Evolutionary conservation across 2,888 invertebrate genomes (phyloP).

Genomic region (Idaea aversata): DNA sequence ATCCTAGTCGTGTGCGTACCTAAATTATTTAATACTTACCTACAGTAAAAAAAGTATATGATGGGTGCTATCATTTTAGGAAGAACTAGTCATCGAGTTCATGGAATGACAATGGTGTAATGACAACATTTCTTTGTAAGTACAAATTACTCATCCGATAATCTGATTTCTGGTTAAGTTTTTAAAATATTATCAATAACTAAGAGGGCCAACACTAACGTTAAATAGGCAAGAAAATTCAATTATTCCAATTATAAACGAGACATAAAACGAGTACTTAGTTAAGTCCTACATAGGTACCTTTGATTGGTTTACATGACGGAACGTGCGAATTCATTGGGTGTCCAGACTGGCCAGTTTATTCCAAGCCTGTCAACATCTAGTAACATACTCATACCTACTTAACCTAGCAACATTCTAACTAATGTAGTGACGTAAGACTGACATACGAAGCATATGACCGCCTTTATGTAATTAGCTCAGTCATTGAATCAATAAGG

Average conservation of each 20-base stretch:
- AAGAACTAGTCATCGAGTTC: constrained; percentile 18
- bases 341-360: not conserved
- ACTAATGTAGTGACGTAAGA: not conserved
- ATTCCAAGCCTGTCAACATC: not conserved
- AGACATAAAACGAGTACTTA: not conserved
- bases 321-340: not conserved
- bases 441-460: constrained; percentile 17
- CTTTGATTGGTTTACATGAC: not conserved
- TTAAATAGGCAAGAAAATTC: not conserved
- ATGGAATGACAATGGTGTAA: constrained; percentile 11
- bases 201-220: not conserved
- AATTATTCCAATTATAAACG: not conserved
- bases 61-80: constrained; percentile 6
- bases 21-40: no score
- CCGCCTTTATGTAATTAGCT: constrained; percentile 34
- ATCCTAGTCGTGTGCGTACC: no score
- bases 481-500: constrained; percentile 40
- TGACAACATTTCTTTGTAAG: not conserved
- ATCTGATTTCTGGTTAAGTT: constrained; percentile 5
- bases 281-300: not conserved
- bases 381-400: not conserved
- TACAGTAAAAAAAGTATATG: not conserved
- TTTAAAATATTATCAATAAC: not conserved
- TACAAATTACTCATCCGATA: constrained; percentile 12
- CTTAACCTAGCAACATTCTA: not conserved